Evolutionary conservation across 2,888 invertebrate genomes (phyloP), one percentile per base, ranked within the genome.

Genomic region (Oeneis ivallda): DNA sequence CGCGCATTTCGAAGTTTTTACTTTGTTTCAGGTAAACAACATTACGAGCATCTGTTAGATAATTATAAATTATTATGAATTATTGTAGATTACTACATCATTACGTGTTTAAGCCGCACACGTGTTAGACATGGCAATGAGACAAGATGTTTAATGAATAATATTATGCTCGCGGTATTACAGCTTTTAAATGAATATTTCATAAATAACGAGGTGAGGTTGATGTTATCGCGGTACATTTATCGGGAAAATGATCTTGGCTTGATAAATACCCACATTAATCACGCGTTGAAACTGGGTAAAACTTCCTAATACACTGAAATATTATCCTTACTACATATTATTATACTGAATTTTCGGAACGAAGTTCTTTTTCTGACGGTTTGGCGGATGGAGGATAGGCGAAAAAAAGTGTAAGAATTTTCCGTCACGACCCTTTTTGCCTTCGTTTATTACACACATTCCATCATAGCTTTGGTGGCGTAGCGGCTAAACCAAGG

Each of bases 121-220:
- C 62, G 66, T 72, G 69, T 71, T 50, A 34, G 57, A 70, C 66
- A 63, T 68, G 68, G 67, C 67, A 68, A 65, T 64, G 60, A 54
- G 62, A 64, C 62, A 67, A 64, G 62, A 41, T 53, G 56, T 11
- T 47, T 64, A 61, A 69, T 64, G 66, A 69, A 49, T 52, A 54
- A 65, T 60, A 43, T 54, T 60, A 43, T 54, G 49, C 52, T 54
- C 43, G 58, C 53, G 43, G 65, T 65, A 17, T 54, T 62, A 60
- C 58, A 63, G 15, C 37, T 64, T 49, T 26, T 11, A 58, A 56
- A 67, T 67, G 43, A 69, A 68, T 72, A 50, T 64, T 66, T 64
- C 64, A 68, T 64, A 58, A 62, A 63, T 64, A 66, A 65, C 57
- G 62, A 67, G 53, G 49, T 61, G 66, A 17, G 11, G 37, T 66